Base-by-base conservation (phyloP, 2,113 vertebrate species). In the Rhea americana region DNA sequence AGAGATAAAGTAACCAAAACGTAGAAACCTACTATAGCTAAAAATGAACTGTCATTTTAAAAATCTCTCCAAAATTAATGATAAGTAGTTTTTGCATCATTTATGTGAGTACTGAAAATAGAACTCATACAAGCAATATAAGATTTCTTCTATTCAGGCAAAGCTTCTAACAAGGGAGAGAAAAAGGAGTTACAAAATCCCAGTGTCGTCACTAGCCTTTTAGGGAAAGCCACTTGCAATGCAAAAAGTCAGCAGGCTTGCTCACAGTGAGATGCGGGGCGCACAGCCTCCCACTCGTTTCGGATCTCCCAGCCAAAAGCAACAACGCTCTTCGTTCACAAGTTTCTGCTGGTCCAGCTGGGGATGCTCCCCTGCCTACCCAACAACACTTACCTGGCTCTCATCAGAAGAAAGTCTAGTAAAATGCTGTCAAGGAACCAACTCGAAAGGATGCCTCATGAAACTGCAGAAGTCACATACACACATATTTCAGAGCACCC, bases 71-170 rank as follows among this genome's bases (percentile, higher is more conserved):
- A 56, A 74, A 87, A 90, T 63, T 72, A n/a, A 2, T 30, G 28
- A 74, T 50, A 67, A 50, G 17, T 48, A 59, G 28, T 24, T 79
- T 51, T 22, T 65, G 19, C 22, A 72, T 35, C 8, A 82, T n/a
- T 86, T 72, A 66, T 70, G 5, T 47, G 45, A 62, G 30, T 39
- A 89, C 17, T 53, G 87, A 91, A 90, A 78, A 88, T 35, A 78
- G 76, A 82, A 82, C 18, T 51, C 45, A 47, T 28, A 35, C 63
- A 91, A 76, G 28, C 80, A 86, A 81, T 17, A 39, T 3, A 22
- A 0, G 56, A 56, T 48, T 87, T 83, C 50, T 91, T 83, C 20
- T 83, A 18, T 82, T 63, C 79, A 35, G 3, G 9, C 30, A 75
- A 50, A 1, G 2, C 20, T 89, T 84, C 73, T 26, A 87, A 91